These are phyloP conservation scores for Tricholaema leucomelas DNA, from an alignment of 2,113 vertebrate genomes.

Conservation along the genomic window DNA sequence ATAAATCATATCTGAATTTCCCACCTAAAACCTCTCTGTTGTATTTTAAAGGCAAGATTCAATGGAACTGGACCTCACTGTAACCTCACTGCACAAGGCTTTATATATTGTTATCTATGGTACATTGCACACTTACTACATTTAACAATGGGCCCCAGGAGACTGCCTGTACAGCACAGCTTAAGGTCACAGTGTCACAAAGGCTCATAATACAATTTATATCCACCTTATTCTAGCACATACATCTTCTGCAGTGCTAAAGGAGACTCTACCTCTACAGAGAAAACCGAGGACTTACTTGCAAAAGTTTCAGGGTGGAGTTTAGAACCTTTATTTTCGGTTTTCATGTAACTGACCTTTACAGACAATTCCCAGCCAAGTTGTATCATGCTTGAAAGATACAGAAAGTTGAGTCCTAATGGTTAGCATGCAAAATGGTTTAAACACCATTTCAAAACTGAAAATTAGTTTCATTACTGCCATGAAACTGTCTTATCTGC, in stretches of 20 bases:
- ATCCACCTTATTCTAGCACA: background rate
- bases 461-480: background rate
- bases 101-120: background rate
- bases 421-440: background rate
- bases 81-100: background rate
- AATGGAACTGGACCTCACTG: background rate
- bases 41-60: background rate
- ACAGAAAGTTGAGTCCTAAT: background rate
- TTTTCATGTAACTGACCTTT: background rate
- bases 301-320: background rate
- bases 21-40: background rate
- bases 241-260: background rate
- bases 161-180: background rate
- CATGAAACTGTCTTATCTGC: background rate
- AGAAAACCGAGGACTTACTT: background rate
- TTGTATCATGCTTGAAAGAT: background rate
- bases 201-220: background rate
- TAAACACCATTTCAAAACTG: background rate
- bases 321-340: background rate
- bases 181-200: background rate
- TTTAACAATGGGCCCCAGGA: background rate
- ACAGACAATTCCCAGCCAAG: background rate
- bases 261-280: background rate
- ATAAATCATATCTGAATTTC: background rate
- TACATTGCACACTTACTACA: background rate